Evolutionary conservation across 2,113 vertebrate genomes (phyloP).

Genomic region (Struthio camelus): DNA sequence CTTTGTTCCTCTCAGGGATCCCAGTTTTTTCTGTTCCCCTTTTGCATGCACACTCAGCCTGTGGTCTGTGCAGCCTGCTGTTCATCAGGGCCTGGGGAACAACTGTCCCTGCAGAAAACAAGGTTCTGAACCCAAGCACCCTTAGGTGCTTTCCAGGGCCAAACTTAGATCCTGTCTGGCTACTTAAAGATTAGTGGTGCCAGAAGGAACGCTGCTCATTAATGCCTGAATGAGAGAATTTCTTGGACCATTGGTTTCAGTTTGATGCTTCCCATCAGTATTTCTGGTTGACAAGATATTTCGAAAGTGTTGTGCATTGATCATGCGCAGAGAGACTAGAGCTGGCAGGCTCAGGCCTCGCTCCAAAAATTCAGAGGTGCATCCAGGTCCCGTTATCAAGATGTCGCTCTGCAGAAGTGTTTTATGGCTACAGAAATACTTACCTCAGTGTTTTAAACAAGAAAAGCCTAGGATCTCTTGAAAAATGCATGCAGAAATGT

Average conservation of each 20-base stretch:
- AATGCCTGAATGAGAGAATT: not conserved
- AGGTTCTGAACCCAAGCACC: not conserved
- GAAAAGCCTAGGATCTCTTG: not conserved
- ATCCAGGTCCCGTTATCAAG: not conserved
- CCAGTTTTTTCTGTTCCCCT: not conserved
- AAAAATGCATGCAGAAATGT: not conserved
- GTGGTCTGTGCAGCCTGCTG: not conserved
- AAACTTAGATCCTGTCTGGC: not conserved
- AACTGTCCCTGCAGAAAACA: not conserved
- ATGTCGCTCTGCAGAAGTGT: not conserved
- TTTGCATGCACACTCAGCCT: not conserved
- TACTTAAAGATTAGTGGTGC: not conserved
- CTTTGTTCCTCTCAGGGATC: not conserved
- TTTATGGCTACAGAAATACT: not conserved
- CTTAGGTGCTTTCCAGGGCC: not conserved
- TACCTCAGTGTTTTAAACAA: not conserved
- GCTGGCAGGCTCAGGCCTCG: not conserved
- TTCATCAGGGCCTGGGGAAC: not conserved
- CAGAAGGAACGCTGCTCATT: not conserved
- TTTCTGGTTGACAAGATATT: not conserved
- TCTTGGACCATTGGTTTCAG: not conserved
- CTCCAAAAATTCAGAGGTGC: not conserved
- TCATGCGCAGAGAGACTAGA: not conserved
- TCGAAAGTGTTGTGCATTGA: not conserved
- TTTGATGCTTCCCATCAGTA: not conserved